Evolutionary conservation across 1,140 invertebrate genomes (phyloP).

Genomic region (Acromyrmex heyeri): DNA sequence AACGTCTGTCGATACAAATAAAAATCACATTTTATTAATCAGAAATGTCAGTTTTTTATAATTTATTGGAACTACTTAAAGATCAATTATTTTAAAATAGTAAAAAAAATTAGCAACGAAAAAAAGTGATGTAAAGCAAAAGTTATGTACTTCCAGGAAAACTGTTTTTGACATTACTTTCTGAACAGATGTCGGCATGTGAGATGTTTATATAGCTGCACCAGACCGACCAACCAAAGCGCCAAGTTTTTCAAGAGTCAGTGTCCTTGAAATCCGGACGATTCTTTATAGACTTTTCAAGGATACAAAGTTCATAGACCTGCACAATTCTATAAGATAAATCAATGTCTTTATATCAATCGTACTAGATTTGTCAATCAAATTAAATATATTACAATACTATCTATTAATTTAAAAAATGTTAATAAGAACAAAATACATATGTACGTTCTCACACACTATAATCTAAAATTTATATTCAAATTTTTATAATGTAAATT

Average conservation of each 20-base stretch:
- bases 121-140: not conserved
- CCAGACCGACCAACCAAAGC: slow-evolving; percentile 56
- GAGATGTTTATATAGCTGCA: slow-evolving; percentile 53
- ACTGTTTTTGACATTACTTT: slow-evolving; percentile 63
- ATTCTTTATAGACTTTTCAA: slow-evolving; percentile 40
- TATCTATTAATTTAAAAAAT: not conserved
- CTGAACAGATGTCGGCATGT: slow-evolving; percentile 34
- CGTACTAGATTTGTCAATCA: not conserved
- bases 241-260: slow-evolving; percentile 67
- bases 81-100: not conserved
- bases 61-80: not conserved
- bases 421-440: not conserved
- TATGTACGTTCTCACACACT: not conserved
- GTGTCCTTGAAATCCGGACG: slow-evolving; percentile 68
- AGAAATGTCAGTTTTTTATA: not conserved
- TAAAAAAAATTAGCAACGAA: slow-evolving; percentile 15
- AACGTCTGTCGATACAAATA: not conserved
- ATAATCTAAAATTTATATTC: not conserved
- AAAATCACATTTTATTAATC: not conserved
- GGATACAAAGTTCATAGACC: slow-evolving; percentile 64
- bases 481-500: not conserved
- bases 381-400: not conserved
- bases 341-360: slow-evolving; percentile 38
- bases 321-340: slow-evolving; percentile 47
- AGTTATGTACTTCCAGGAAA: slow-evolving; percentile 44